Evolutionary conservation across 2,888 invertebrate genomes (phyloP).

Genomic region (Thumatha senex): DNA sequence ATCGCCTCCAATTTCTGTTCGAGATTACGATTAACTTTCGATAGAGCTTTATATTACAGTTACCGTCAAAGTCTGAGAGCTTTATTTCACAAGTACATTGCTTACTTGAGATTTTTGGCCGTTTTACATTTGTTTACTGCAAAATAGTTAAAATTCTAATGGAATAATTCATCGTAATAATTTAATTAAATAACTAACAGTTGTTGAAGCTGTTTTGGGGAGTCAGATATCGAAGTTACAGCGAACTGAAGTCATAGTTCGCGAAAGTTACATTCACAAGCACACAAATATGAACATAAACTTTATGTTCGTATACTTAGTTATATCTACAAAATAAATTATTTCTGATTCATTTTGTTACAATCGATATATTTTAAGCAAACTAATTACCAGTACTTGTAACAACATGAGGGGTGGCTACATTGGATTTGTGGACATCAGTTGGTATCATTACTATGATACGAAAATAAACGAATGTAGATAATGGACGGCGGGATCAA

Average conservation of each 20-base stretch:
- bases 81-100: slow-evolving; percentile 8
- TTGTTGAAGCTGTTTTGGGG: slow-evolving; percentile 48
- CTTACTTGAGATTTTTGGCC: slow-evolving; percentile 15
- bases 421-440: slow-evolving; percentile 66
- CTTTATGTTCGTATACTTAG: slow-evolving; percentile 21
- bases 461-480: slow-evolving; percentile 80
- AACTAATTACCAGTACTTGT: slow-evolving; percentile 43
- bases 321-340: slow-evolving; percentile 18
- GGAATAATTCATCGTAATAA: slow-evolving; percentile 61
- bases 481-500: slow-evolving; percentile 82
- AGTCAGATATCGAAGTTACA: slow-evolving; percentile 32
- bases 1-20: slow-evolving; percentile 68
- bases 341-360: slow-evolving; percentile 22
- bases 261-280: slow-evolving; percentile 21
- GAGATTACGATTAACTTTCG: slow-evolving; percentile 63
- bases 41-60: slow-evolving; percentile 49
- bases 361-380: slow-evolving; percentile 24
- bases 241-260: slow-evolving; percentile 22
- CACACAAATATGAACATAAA: slow-evolving; percentile 25
- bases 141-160: slow-evolving; percentile 62
- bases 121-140: slow-evolving; percentile 35
- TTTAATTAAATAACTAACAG: slow-evolving; percentile 56
- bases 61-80: slow-evolving; percentile 9
- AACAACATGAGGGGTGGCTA: slow-evolving; percentile 47
- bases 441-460: slow-evolving; percentile 73